Evolutionary conservation across 2,888 invertebrate species (phyloP).

Genomic region (Baronia brevicornis): DNA sequence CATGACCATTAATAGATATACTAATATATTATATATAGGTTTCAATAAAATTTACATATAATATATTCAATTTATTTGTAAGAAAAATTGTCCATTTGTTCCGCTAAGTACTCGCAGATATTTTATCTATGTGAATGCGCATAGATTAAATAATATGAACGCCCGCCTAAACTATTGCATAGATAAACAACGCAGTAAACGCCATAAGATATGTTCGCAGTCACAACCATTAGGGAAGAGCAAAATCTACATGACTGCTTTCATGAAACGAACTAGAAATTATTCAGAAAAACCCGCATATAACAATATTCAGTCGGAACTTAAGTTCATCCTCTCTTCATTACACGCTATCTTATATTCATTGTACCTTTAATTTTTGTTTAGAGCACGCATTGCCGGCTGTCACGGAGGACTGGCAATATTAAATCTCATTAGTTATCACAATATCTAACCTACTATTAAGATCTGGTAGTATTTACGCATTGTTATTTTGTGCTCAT

Average conservation of each 20-base stretch:
- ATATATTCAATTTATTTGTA: conserved; percentile 60
- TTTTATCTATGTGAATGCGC: conserved; percentile 24
- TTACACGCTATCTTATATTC: conserved; percentile 55
- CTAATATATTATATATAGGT: conserved; percentile 43
- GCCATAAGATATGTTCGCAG: conserved; percentile 62
- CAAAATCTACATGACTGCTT: conserved; percentile 45
- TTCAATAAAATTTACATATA: conserved; percentile 54
- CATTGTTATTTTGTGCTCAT: conserved; percentile 64
- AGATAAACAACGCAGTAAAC: conserved; percentile 19
- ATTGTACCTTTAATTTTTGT: conserved; percentile 65
- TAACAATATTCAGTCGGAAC: conserved; percentile 47
- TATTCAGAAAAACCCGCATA: conserved; percentile 32
- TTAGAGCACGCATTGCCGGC: conserved; percentile 53
- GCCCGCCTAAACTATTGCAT: conserved; percentile 21
- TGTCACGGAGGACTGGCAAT: conserved; percentile 46
- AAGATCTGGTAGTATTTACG: conserved; percentile 68
- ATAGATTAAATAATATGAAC: conserved; percentile 20
- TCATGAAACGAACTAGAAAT: conserved; percentile 27
- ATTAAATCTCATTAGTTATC: conserved; percentile 72
- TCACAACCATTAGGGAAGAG: conserved; percentile 62
- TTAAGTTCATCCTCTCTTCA: conserved; percentile 53
- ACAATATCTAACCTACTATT: conserved; percentile 67
- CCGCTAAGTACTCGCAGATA: conserved; percentile 32
- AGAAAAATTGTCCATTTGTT: conserved; percentile 54
- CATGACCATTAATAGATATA: conserved; percentile 58